phyloP scores from a whole-genome alignment of 2,888 invertebrate genomes.

The Mantis religiosa region DNA sequence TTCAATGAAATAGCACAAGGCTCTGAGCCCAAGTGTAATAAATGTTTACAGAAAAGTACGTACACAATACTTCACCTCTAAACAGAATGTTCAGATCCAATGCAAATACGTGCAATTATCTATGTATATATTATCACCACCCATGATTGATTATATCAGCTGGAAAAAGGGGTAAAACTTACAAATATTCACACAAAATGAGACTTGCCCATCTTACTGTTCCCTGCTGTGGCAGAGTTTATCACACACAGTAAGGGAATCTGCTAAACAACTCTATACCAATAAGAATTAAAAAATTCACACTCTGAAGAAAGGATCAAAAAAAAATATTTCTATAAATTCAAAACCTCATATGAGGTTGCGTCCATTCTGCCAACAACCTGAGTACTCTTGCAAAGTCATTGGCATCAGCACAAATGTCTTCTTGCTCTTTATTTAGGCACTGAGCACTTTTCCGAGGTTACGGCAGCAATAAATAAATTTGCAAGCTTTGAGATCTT shows the following conservation, averaged over 20 bases:
- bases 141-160: slow-evolving; percentile 5
- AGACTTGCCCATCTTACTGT: slow-evolving; percentile 1
- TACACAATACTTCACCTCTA: slow-evolving; percentile 8
- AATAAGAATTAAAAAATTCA: slow-evolving; percentile 6
- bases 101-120: background rate
- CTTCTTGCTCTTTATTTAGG: slow-evolving; percentile 2
- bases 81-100: background rate
- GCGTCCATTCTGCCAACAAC: background rate
- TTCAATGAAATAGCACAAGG: background rate
- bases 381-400: background rate
- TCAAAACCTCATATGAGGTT: background rate
- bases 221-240: background rate
- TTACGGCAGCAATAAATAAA: slow-evolving; percentile 18
- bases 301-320: slow-evolving; percentile 5
- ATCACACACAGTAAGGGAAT: slow-evolving; percentile 1
- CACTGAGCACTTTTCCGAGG: slow-evolving; percentile 23
- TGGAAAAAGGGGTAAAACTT: background rate
- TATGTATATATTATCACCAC: background rate
- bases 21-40: background rate
- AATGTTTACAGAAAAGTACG: slow-evolving; percentile 1
- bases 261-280: background rate
- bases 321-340: background rate
- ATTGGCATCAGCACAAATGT: background rate
- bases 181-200: background rate
- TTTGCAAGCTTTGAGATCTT: slow-evolving; percentile 16